A percentile compares a stretch with the other conserved stretches of the same genome.
These are phyloP conservation scores for Bellardia bayeri DNA, from an alignment of 2,888 invertebrate genomes.

Conservation along the genomic window DNA sequence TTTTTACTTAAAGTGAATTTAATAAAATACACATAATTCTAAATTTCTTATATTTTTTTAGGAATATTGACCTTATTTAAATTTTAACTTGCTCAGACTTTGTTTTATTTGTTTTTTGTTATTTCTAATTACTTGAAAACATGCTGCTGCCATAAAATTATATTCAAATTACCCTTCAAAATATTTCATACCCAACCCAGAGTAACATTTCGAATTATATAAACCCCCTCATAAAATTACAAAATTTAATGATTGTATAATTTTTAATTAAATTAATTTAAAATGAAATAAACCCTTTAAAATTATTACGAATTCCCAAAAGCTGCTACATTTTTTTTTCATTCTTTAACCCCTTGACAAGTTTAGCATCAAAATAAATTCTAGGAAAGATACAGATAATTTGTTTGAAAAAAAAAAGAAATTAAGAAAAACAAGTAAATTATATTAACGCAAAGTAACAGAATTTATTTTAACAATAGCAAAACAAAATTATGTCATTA, in stretches of 20 bases:
- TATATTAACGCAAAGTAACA: constrained; percentile 9
- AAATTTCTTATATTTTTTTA: background rate
- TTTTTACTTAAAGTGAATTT: too few species aligned
- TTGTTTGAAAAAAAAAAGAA: background rate
- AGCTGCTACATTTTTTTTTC: background rate
- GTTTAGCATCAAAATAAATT: background rate
- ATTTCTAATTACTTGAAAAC: constrained; percentile 45
- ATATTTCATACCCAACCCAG: background rate
- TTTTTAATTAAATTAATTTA: constrained; percentile 60
- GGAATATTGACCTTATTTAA: background rate
- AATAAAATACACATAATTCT: background rate
- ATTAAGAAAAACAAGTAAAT: background rate
- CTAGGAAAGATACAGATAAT: background rate
- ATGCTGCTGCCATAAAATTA: constrained; percentile 64
- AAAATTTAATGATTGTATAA: constrained; percentile 46
- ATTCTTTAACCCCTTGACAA: constrained; percentile 23
- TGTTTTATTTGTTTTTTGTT: background rate
- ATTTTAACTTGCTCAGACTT: background rate
- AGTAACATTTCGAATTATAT: background rate
- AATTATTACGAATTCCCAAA: constrained; percentile 25
- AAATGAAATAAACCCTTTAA: constrained; percentile 49
- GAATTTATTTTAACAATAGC: background rate
- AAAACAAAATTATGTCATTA: constrained; percentile 58
- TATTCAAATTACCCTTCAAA: constrained; percentile 50
- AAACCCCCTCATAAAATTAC: constrained; percentile 36